phyloP scores from a whole-genome alignment of 2,888 invertebrate species.

The Lasius fuliginosus region DNA sequence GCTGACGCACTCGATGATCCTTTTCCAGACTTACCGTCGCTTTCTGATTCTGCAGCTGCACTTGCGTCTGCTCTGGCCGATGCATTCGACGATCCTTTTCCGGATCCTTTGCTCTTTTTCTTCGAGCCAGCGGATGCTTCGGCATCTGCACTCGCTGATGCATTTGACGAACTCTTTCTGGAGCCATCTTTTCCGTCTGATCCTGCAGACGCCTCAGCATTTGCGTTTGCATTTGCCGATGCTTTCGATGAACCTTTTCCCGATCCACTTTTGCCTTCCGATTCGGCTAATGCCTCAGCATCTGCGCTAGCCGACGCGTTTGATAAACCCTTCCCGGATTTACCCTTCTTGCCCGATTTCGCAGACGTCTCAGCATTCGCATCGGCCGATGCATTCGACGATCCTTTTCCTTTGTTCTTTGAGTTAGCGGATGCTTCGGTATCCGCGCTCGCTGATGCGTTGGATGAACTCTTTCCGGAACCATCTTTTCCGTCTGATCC shows the following conservation, averaged over 20 bases:
- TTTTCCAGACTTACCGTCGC: not conserved
- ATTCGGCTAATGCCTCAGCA: not conserved
- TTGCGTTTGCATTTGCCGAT: not conserved
- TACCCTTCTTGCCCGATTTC: not conserved
- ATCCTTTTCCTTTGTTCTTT: not conserved
- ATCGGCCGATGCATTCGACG: not conserved
- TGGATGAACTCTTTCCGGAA: not conserved
- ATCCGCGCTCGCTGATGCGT: not conserved
- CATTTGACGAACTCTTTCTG: not conserved
- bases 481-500: not conserved
- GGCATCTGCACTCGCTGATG: not conserved
- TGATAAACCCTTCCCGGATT: not conserved
- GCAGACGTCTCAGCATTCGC: too few species aligned
- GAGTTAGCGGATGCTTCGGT: not conserved
- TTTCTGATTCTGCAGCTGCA: not conserved
- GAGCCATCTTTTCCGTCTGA: not conserved
- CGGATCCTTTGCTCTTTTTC: not conserved
- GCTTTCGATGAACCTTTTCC: not conserved
- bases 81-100: not conserved
- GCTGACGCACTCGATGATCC: not conserved
- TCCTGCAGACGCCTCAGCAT: not conserved
- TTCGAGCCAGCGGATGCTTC: not conserved
- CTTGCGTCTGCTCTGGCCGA: not conserved
- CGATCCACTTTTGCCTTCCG: not conserved
- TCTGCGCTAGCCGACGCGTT: not conserved